Base-by-base conservation (phyloP, 2,113 vertebrate species). In the Amblyopsis rosae region DNA sequence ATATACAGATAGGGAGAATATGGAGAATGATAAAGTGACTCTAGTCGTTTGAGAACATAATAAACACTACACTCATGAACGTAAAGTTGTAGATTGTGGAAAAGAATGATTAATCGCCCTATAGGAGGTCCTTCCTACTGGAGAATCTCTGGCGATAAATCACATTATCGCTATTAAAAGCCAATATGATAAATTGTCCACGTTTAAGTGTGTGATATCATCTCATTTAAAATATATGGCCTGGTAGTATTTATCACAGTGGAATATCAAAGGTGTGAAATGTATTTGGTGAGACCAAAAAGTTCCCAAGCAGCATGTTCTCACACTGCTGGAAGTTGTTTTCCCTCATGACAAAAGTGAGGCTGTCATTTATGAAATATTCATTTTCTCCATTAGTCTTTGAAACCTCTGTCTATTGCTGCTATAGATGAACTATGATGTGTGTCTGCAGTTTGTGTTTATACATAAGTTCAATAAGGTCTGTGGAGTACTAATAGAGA, bases 81-180 rank as follows among this genome's bases (percentile, higher is more conserved):
- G 73, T 75, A 85, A 78, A 80, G 78, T 86, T 80, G 63, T 76
- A 79, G 78, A 85, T 85, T 75, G 65, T 71, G 70, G 80, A 83
- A 82, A 89, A 83, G 72, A 79, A 86, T 92, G 92, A 93, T 93
- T 86, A 90, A 93, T 91, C 80, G 77, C 82, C 77, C 72, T 79
- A 71, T 80, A 75, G 85, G 83, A 87, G 89, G 88, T 90, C 86
- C 83, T 84, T 87, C 73, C 83, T 87, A 79, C 76, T 64, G 60
- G 69, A 79, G 80, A 82, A 86, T 76, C 78, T 72, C 84, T 80
- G 47, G 82, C 71, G 81, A 93, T 93, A 92, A 90, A 92, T 93
- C 92, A 92, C 82, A 82, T 91, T 91, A 91, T 91, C 86, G 64
- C 84, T 85, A 90, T 91, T 91, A 88, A 90, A 89, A 88, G 82